phyloP scores from a whole-genome alignment of 1,140 invertebrate species.

The Oncopeltus fasciatus region DNA sequence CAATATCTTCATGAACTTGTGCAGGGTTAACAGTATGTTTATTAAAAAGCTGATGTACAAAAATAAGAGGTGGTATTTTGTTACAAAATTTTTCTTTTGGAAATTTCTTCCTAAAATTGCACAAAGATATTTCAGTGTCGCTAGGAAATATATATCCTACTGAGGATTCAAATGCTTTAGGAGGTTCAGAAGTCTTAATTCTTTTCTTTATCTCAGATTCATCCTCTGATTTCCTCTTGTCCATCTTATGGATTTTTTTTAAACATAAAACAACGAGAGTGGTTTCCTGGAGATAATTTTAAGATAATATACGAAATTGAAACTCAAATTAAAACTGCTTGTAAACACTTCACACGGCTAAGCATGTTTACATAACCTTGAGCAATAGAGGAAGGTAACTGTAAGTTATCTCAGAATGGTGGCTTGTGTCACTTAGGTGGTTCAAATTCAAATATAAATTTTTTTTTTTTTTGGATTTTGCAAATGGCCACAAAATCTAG shows the following conservation, averaged over 20 bases:
- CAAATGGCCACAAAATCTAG: not conserved
- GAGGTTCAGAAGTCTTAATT: not conserved
- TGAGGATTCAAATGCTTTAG: not conserved
- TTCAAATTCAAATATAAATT: not conserved
- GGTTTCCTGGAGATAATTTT: no score
- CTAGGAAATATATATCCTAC: not conserved
- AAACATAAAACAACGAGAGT: not conserved
- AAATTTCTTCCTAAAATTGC: not conserved
- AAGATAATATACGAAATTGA: no score
- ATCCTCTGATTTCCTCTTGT: not conserved
- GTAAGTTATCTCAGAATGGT: not conserved
- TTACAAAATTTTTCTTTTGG: not conserved
- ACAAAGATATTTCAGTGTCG: not conserved
- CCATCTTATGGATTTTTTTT: not conserved
- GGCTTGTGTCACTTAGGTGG: not conserved
- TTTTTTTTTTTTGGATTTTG: not conserved
- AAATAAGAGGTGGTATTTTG: not conserved
- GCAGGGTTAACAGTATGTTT: not conserved
- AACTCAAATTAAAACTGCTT: no score
- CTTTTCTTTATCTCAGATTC: not conserved
- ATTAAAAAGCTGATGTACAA: not conserved
- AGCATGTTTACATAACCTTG: conserved; percentile 6
- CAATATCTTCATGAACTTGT: not conserved
- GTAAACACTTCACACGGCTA: no score
- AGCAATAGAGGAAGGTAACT: not conserved